These are phyloP conservation scores for Poecilobothrus nobilitatus DNA, from an alignment of 2,888 invertebrate genomes.

Conservation along the genomic window DNA sequence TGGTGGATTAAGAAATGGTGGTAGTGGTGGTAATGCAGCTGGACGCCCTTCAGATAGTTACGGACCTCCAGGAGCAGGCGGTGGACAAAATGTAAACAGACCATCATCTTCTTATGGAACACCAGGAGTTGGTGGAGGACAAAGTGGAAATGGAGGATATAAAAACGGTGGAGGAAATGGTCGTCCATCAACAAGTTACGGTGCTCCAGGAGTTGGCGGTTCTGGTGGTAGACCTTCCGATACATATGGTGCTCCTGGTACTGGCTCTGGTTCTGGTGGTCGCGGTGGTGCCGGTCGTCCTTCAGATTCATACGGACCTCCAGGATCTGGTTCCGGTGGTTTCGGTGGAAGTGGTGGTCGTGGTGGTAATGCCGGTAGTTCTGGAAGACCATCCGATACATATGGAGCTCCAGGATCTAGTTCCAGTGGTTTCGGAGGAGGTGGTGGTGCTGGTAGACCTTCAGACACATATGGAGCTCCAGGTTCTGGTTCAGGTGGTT, in stretches of 20 bases:
- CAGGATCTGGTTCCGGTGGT: constrained; percentile 22
- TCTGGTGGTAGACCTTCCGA: constrained; percentile 32
- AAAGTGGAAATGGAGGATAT: constrained; percentile 26
- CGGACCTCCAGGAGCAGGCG: constrained; percentile 37
- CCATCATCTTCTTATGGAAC: constrained; percentile 32
- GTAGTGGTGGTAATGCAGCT: constrained; percentile 22
- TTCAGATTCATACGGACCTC: constrained; percentile 31
- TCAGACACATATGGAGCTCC: constrained; percentile 38
- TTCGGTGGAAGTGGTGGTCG: constrained; percentile 21
- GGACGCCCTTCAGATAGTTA: constrained; percentile 31
- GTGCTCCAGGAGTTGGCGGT: constrained; percentile 28
- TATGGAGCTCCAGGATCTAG: constrained; percentile 28
- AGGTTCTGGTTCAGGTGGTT: constrained; percentile 26
- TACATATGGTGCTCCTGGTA: constrained; percentile 29
- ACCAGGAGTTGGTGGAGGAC: constrained; percentile 25
- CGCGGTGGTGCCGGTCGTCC: constrained; percentile 27
- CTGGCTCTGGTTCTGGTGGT: constrained; percentile 28
- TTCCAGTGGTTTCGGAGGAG: constrained; percentile 14
- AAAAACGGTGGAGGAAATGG: constrained; percentile 23
- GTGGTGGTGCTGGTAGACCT: constrained; percentile 32
- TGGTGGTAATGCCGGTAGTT: constrained; percentile 18
- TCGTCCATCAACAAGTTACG: constrained; percentile 31
- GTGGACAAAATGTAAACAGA: constrained; percentile 30
- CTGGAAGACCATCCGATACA: constrained; percentile 29
- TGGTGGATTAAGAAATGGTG: constrained; percentile 24